These are phyloP conservation scores for Tinamus guttatus DNA, from an alignment of 2,113 vertebrate species.

Conservation along the genomic window DNA sequence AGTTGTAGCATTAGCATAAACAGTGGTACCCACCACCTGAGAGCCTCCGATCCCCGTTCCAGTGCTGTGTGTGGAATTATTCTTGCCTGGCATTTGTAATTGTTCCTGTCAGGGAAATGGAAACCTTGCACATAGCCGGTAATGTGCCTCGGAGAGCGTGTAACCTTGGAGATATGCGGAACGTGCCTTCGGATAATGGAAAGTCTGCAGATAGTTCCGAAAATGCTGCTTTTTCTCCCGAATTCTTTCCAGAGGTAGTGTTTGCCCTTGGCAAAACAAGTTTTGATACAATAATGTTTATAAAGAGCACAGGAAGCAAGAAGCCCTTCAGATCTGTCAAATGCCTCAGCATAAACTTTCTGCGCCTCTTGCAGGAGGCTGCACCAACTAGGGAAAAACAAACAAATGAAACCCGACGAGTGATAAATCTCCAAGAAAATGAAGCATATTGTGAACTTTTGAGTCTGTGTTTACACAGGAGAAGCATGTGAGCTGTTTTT, in stretches of 20 bases:
- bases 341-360: neutral
- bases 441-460: neutral
- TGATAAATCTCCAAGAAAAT: conserved; percentile 1
- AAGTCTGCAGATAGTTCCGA: conserved; percentile 69
- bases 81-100: conserved; percentile 79
- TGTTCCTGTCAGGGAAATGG: conserved; percentile 82
- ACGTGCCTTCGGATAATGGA: conserved; percentile 74
- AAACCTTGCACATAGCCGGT: conserved; percentile 73
- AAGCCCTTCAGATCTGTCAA: conserved; percentile 29
- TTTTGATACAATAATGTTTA: conserved; percentile 58
- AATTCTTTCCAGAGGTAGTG: conserved; percentile 64
- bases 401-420: neutral
- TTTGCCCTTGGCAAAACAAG: conserved; percentile 70
- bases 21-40: conserved; percentile 48
- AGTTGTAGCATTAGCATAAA: conserved; percentile 53
- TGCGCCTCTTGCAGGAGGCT: neutral
- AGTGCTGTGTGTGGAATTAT: conserved; percentile 66
- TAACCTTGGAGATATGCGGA: conserved; percentile 78
- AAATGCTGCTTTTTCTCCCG: conserved; percentile 10
- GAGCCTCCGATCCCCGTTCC: conserved; percentile 56
- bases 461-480: neutral
- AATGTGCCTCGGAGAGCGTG: conserved; percentile 71
- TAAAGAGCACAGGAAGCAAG: conserved; percentile 28
- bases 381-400: neutral
- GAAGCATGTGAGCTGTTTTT: neutral